Conservation (phyloP, 2,888 invertebrate genomes). For the Syritta pipiens region DNA sequence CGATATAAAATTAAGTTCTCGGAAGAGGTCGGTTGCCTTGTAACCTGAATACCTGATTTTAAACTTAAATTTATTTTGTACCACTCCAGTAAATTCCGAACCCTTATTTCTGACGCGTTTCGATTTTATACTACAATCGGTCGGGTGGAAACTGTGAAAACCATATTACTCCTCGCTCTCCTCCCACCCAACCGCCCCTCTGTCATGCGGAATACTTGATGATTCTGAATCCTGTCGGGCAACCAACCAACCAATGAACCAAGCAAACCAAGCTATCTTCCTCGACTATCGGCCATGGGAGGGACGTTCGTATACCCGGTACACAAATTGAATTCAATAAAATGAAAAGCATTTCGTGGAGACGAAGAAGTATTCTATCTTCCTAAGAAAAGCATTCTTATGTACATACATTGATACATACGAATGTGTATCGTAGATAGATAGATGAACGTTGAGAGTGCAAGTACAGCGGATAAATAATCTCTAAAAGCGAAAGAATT, state of each 20-base stretch:
- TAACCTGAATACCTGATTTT: conserved; percentile 10
- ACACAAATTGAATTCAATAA: conserved; percentile 5
- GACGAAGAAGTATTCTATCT: no score
- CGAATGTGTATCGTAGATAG: no score
- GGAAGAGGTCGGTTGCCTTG: neutral
- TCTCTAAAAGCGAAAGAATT: no score
- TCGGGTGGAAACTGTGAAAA: conserved; percentile 7
- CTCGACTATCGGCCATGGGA: neutral
- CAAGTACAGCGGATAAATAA: no score
- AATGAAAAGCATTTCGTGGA: conserved; percentile 10
- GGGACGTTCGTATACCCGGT: neutral
- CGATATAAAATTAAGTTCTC: no score
- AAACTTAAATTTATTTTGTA: conserved; percentile 10
- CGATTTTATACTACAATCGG: neutral
- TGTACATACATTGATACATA: no score
- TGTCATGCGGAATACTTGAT: neutral
- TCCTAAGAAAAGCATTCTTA: no score
- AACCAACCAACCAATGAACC: conserved; percentile 1
- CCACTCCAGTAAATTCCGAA: neutral
- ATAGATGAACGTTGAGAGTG: no score
- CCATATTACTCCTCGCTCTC: neutral
- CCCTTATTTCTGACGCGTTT: neutral
- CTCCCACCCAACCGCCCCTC: no score
- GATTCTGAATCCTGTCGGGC: neutral
- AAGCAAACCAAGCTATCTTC: neutral